Percentiles rank a stretch among this genome's conserved stretches.
Conservation (phyloP, 2,797 vertebrate genomes). For the Tokudaia muenninki region DNA sequence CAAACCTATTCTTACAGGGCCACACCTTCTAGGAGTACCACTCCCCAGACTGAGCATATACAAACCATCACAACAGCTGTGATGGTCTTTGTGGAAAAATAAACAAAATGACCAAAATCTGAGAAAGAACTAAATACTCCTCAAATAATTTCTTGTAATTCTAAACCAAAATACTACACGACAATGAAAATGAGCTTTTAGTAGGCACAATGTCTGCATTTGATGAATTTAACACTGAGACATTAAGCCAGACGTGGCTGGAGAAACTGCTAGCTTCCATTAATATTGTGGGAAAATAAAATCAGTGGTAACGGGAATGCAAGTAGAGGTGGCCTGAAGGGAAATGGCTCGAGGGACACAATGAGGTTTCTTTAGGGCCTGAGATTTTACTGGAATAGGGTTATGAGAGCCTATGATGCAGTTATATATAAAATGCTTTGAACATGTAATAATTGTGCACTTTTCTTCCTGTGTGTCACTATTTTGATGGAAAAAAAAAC, state of each 20-base stretch:
- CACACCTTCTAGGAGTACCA: too few species aligned
- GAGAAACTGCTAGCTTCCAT: background rate
- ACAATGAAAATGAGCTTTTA: background rate
- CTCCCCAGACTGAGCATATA: too few species aligned
- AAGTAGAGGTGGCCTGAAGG: background rate
- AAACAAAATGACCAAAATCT: background rate
- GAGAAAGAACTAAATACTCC: background rate
- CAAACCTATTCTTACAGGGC: too few species aligned
- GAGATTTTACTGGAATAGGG: background rate
- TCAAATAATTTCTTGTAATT: background rate
- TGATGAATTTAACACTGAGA: background rate
- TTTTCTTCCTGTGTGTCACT: background rate
- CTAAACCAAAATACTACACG: background rate
- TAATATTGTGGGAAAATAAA: background rate
- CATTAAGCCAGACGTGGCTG: background rate
- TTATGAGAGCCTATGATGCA: background rate
- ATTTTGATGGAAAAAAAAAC: background rate
- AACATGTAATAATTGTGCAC: background rate
- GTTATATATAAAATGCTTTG: background rate
- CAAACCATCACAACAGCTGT: background rate
- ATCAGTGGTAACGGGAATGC: background rate
- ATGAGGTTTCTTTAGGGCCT: background rate
- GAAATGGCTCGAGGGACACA: background rate
- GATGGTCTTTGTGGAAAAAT: background rate
- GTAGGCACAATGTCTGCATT: background rate